Evolutionary conservation across 2,113 vertebrate genomes (phyloP).

Genomic region (Leptobrachium ailaonicum): DNA sequence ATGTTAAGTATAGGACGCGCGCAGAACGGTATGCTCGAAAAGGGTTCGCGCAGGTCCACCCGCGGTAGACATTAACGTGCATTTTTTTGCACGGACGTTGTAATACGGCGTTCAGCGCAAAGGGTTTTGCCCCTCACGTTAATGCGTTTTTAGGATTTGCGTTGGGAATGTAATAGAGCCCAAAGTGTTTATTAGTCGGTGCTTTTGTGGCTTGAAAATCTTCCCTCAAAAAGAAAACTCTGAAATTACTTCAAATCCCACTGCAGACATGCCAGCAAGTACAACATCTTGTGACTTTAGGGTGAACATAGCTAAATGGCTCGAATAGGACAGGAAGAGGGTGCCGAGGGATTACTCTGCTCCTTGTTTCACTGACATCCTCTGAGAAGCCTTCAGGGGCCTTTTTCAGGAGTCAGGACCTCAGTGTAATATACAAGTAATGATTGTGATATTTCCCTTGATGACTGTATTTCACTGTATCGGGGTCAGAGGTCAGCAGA

Average conservation of each 20-base stretch:
- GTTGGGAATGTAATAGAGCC: too few relatives aligned
- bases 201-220: too few relatives aligned
- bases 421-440: constrained; percentile 73
- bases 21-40: too few relatives aligned
- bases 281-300: constrained; percentile 23
- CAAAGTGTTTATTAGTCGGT: too few relatives aligned
- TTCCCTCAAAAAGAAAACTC: neutral
- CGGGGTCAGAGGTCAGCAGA: constrained; percentile 78
- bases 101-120: too few relatives aligned
- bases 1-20: too few relatives aligned
- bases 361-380: constrained; percentile 66
- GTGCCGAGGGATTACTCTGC: constrained; percentile 61
- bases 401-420: constrained; percentile 74
- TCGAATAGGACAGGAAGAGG: constrained; percentile 28
- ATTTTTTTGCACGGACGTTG: too few relatives aligned
- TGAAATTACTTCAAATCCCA: neutral
- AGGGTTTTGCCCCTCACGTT: too few relatives aligned
- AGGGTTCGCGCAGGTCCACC: too few relatives aligned
- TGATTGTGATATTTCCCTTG: constrained; percentile 78
- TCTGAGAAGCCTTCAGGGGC: constrained; percentile 68
- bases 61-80: too few relatives aligned
- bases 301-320: constrained; percentile 26
- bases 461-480: constrained; percentile 68
- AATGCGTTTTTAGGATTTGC: too few relatives aligned
- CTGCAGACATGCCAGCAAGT: neutral